Percentiles rank a stretch among this genome's conserved stretches.
These are phyloP conservation scores for Amia ocellicauda DNA, from an alignment of 2,113 vertebrate genomes.

Conservation along the genomic window DNA sequence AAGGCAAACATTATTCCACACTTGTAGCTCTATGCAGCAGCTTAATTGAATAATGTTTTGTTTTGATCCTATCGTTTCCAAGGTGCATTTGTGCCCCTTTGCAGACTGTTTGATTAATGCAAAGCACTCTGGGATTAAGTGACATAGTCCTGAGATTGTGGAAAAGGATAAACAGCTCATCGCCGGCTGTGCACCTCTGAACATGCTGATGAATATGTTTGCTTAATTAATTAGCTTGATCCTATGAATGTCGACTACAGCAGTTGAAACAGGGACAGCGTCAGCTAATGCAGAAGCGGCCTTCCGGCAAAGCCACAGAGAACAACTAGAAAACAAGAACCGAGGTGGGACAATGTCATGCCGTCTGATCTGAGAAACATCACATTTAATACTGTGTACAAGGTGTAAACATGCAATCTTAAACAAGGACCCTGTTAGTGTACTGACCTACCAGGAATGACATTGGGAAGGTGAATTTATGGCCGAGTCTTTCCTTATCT, in stretches of 20 bases:
- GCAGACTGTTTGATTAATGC: not conserved
- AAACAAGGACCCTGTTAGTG: too few relatives aligned
- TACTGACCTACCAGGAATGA: too few relatives aligned
- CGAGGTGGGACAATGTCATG: too few relatives aligned
- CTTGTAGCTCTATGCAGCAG: not conserved
- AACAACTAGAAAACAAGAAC: conserved; percentile 61
- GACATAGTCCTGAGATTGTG: conserved; percentile 32
- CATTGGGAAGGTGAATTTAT: too few relatives aligned
- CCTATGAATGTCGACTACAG: conserved; percentile 46
- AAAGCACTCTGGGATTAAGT: conserved; percentile 18
- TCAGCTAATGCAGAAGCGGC: too few relatives aligned
- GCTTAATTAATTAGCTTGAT: conserved; percentile 64
- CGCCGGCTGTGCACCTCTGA: conserved; percentile 61
- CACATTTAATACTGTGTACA: too few relatives aligned
- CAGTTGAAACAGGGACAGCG: conserved; percentile 46
- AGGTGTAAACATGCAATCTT: too few relatives aligned
- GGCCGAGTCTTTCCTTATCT: too few relatives aligned
- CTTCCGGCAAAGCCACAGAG: conserved; percentile 33
- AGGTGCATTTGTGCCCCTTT: not conserved
- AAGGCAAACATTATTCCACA: too few relatives aligned
- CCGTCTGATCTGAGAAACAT: too few relatives aligned
- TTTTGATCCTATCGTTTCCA: not conserved
- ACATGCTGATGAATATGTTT: conserved; percentile 51
- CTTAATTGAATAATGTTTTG: conserved; percentile 1
- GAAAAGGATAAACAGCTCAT: conserved; percentile 26